Percentiles rank a stretch among this genome's conserved stretches.
phyloP scores from a whole-genome alignment of 92 coral and sea anemone genomes.

The Palythoa grandiflora region DNA sequence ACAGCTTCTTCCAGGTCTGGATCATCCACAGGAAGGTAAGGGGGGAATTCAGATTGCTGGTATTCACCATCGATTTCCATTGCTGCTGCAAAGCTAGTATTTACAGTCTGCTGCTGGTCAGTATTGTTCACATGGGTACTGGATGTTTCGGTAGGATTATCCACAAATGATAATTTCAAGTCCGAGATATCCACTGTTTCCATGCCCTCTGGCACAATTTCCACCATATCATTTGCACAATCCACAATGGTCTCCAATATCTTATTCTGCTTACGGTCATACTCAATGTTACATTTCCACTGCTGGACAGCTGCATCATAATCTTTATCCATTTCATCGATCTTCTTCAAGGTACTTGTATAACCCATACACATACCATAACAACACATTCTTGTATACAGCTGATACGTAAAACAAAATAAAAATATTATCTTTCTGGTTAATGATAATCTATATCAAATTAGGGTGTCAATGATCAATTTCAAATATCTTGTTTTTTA shows the following conservation, averaged over 20 bases:
- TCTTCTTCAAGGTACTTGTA: constrained; percentile 28
- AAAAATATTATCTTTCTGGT: neutral
- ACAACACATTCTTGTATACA: neutral
- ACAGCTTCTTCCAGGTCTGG: constrained; percentile 4
- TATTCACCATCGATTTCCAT: neutral
- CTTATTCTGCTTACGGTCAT: constrained; percentile 33
- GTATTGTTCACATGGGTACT: neutral
- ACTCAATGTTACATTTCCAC: constrained; percentile 40
- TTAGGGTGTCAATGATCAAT: neutral
- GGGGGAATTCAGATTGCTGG: neutral
- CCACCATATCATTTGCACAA: constrained; percentile 29
- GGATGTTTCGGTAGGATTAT: neutral
- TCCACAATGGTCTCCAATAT: constrained; percentile 39
- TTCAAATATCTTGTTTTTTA: neutral
- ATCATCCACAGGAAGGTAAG: neutral
- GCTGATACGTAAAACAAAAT: neutral
- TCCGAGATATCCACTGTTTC: constrained; percentile 21
- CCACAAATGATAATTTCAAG: neutral
- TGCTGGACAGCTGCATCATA: constrained; percentile 39
- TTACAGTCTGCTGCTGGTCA: neutral
- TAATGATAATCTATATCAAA: neutral
- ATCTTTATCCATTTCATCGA: constrained; percentile 52
- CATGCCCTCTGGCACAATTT: constrained; percentile 20
- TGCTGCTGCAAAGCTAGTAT: neutral
- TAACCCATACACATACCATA: constrained; percentile 42